These are phyloP conservation scores for Denticeps clupeoides DNA, from an alignment of 2,797 vertebrate genomes.

Conservation along the genomic window DNA sequence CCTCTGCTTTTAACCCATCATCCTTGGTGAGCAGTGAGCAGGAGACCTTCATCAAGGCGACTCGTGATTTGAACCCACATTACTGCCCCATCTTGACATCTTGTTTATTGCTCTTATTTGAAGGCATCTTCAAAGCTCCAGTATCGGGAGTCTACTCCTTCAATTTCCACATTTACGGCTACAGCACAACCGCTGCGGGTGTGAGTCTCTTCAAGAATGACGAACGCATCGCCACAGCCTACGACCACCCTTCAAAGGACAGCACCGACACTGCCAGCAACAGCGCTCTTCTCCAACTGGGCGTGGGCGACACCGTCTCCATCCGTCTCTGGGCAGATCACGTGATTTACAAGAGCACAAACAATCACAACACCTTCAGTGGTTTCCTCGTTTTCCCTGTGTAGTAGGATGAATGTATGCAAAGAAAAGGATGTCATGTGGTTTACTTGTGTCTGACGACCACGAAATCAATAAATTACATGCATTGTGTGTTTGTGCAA, in stretches of 20 bases:
- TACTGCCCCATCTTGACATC: no score
- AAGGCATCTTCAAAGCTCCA: not conserved
- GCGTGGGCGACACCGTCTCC: not conserved
- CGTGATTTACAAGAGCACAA: not conserved
- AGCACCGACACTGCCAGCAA: not conserved
- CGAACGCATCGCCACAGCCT: not conserved
- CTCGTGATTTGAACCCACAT: not conserved
- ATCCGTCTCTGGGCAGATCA: not conserved
- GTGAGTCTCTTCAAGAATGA: not conserved
- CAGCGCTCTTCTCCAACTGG: not conserved
- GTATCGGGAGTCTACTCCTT: not conserved
- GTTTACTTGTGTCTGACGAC: no score
- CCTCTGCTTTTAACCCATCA: no score
- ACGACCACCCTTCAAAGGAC: not conserved
- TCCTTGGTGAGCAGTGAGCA: no score
- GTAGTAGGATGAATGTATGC: no score
- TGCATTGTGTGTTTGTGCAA: no score
- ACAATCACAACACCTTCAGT: not conserved
- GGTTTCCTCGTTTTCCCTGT: not conserved
- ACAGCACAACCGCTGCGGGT: not conserved
- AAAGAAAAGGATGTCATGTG: no score
- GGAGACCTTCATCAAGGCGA: no score
- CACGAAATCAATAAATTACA: no score
- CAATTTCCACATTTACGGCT: not conserved
- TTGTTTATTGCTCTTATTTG: not conserved